Evolutionary conservation across 2,888 invertebrate genomes (phyloP), one percentile per base, ranked within the genome.

Genomic region (Drosophila paramelanica): DNA sequence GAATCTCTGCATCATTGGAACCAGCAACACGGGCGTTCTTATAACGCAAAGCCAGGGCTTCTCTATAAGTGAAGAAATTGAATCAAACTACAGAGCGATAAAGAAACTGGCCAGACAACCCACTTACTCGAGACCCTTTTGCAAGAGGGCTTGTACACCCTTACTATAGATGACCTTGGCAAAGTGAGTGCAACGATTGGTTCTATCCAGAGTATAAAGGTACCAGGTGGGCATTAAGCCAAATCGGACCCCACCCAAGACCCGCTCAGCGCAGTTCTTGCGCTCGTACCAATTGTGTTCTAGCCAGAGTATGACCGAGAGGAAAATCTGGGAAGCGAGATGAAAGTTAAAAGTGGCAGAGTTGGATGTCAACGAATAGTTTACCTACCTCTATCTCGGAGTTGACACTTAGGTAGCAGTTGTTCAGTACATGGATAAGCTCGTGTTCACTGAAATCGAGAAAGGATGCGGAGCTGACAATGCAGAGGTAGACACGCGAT

Each of bases 161-260:
- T 62, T 51, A 0, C 11, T 56, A 5, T 60, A 43, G 5, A 78
- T 62, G 27, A 81, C 85, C 2, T 67, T 67, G 20, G 56, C 36
- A 11, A 81, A 84, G 53, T 84, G 81, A 6, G 43, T 51, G 43
- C 75, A 69, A 2, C 55, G 59, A 45, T 81, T 87, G 25, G 75
- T 71, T 5, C 60, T 64, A 4, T 69, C 57, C 51, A 87, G 43
- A 14, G 85, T 87, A 43, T 62, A 46, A 2, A 87, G 65, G 42
- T 81, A 87, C 88, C 81, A 81, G 39, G 65, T 86, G 38, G 88
- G 81, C 79, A 81, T 81, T 47, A 83, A 45, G 4, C 71, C 53
- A 5, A 87, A 81, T 6, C 88, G 81, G 20, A 81, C 85, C 13
- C 68, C 73, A 23, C 65, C n/a, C 38, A 81, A 41, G n/a, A 81